Base-by-base conservation (phyloP, 2,888 invertebrate genomes). In the Hemaris fuciformis region DNA sequence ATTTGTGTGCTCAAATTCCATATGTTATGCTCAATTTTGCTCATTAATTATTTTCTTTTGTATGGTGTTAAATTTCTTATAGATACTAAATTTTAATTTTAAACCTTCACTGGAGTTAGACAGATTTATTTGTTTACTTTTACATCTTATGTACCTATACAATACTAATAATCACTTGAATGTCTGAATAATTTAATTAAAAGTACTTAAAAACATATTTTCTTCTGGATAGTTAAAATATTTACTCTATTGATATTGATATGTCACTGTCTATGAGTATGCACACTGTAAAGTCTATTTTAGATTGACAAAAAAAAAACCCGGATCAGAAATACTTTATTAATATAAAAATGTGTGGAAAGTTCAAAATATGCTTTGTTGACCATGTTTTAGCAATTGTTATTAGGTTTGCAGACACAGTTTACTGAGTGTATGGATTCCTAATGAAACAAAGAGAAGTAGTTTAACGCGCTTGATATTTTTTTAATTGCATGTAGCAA, bases 261-360 rank as follows among this genome's bases (percentile, higher is more conserved):
- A n/a, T n/a, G n/a, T n/a, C n/a, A n/a, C n/a, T n/a, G n/a, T n/a
- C n/a, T n/a, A n/a, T n/a, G n/a, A n/a, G n/a, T n/a, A n/a, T n/a
- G n/a, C n/a, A n/a, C n/a, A n/a, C n/a, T 18, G 53, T 53, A 53
- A 31, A 53, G 53, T 53, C 31, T 18, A 53, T 53, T 53, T 31
- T 53, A 31, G 31, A 53, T 53, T 18, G 31, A 53, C 53, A 53
- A 18, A 15, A 13, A 46, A 46, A 46, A 18, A 10, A 27, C 53
- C 10, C 20, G 18, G 31, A 53, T 18, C 18, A 27, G 53, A 31
- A 53, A 53, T 53, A 48, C 38, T 38, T 38, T 38, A 15, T n/a
- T n/a, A n/a, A n/a, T n/a, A 48, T 8, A 27, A 6, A 48, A 18
- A 10, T 53, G 31, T 31, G 53, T 46, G 27, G 18, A 15, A 27